phyloP scores from a whole-genome alignment of 30 jellyfish, hydroid and myxozoan species.

The Turritopsis dohrnii region DNA sequence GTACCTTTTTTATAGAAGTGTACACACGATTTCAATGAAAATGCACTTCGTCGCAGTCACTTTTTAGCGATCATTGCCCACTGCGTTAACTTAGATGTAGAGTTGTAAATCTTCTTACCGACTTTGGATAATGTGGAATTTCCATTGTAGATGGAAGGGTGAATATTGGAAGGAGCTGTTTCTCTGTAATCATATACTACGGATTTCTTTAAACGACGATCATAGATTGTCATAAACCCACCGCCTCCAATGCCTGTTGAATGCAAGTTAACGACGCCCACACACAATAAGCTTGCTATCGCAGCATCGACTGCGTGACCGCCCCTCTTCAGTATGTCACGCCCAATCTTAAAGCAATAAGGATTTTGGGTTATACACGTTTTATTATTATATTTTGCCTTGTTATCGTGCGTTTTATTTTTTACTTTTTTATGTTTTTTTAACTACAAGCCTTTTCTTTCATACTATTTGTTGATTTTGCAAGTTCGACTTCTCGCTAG shows the following conservation, averaged over 20 bases:
- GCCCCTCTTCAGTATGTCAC: constrained; percentile 46
- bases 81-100: neutral
- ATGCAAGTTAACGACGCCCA: constrained; percentile 62
- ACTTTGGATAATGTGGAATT: constrained; percentile 6
- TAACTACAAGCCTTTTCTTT: no score
- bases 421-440: no score
- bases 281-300: constrained; percentile 60
- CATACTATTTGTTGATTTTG: no score
- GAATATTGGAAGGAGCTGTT: constrained; percentile 49
- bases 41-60: neutral
- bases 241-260: constrained; percentile 96
- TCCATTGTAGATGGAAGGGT: constrained; percentile 19
- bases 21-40: no score
- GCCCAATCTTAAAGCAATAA: neutral
- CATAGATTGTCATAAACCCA: constrained; percentile 64
- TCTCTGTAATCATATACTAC: constrained; percentile 60
- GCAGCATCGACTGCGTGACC: constrained; percentile 96
- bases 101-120: constrained; percentile 40
- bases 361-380: no score
- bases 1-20: no score
- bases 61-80: neutral
- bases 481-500: no score
- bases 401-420: no score
- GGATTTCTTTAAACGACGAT: constrained; percentile 23
- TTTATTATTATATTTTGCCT: no score